Conservation (phyloP, 92 coral and sea anemone genomes). For the Pocillopora meandrina region DNA sequence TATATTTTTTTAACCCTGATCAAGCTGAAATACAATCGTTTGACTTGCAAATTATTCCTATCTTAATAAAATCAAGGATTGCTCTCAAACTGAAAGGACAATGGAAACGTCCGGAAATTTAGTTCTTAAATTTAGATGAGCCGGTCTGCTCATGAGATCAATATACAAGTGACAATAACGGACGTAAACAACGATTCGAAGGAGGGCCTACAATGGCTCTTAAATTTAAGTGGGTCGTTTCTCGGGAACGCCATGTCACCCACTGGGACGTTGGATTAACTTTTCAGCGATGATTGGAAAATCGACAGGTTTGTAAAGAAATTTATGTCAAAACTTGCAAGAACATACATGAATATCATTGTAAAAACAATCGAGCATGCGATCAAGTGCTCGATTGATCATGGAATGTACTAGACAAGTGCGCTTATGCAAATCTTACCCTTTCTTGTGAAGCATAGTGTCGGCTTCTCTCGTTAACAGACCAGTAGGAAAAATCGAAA, state of each 20-base stretch:
- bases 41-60: slow-evolving; percentile 19
- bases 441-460: slow-evolving; percentile 87
- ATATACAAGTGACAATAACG: not conserved
- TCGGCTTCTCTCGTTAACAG: slow-evolving; percentile 82
- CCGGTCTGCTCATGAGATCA: not conserved
- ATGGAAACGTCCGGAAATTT: not conserved
- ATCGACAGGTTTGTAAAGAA: not conserved
- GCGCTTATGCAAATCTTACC: slow-evolving; percentile 47
- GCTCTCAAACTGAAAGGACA: not conserved
- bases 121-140: not conserved
- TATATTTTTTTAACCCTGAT: not conserved
- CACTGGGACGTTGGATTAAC: not conserved
- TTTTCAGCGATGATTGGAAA: slow-evolving; percentile 8
- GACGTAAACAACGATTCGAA: not conserved
- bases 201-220: not conserved
- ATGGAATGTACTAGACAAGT: not conserved
- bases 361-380: slow-evolving; percentile 9
- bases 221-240: not conserved
- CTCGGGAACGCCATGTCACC: not conserved
- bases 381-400: slow-evolving; percentile 15
- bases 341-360: slow-evolving; percentile 17
- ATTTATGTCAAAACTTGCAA: slow-evolving; percentile 14
- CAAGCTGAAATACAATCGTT: not conserved
- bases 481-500: slow-evolving; percentile 98
- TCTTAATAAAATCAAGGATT: not conserved